A percentile compares a stretch with the other conserved stretches of the same genome.
Conservation (phyloP, 2,113 vertebrate species). For the Chionomys nivalis region DNA sequence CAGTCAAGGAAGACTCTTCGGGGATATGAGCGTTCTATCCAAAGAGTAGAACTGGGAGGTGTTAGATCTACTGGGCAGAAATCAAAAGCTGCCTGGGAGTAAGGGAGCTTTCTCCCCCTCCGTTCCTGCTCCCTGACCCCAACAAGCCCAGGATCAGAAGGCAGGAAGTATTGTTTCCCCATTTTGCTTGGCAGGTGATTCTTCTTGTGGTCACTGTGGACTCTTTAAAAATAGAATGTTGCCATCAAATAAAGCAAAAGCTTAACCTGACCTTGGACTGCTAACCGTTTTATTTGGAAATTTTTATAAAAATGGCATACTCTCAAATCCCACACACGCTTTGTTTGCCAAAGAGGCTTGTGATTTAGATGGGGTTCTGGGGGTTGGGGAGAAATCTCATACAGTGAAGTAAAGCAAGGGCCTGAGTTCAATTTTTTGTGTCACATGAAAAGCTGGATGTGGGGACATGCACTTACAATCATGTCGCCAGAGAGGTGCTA, state of each 20-base stretch:
- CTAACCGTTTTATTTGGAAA: neutral
- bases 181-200: neutral
- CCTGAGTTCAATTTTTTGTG: neutral
- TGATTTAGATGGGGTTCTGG: neutral
- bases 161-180: neutral
- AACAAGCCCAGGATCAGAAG: neutral
- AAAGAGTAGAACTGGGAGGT: neutral
- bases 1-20: neutral
- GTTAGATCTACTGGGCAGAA: neutral
- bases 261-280: neutral
- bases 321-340: neutral
- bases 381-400: neutral
- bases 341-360: neutral
- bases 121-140: rapidly evolving
- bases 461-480: neutral
- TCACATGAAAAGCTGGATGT: neutral
- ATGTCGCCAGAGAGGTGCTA: neutral
- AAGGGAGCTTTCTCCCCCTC: neutral
- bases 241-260: neutral
- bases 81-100: neutral
- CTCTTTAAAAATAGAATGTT: neutral
- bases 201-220: neutral
- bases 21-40: neutral
- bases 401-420: neutral
- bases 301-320: neutral